Base-by-base conservation (phyloP, 2,113 vertebrate species). In the Macrotis lagotis region DNA sequence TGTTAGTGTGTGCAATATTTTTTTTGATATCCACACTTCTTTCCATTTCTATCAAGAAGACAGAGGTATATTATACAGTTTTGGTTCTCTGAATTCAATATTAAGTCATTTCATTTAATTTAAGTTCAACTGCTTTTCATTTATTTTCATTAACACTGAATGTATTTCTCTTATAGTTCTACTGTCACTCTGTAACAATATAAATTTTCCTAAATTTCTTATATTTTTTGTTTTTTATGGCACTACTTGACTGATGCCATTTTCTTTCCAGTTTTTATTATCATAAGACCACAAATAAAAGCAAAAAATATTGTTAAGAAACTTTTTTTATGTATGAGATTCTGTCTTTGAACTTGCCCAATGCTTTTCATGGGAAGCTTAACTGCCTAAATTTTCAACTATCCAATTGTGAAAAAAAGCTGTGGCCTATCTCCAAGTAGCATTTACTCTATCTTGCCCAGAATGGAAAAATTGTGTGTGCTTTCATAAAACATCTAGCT, bases 401-500 rank as follows among this genome's bases (percentile, higher is more conserved):
- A 31, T 16, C 51, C 89, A 90, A 90, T 66, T 12, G 37, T 90
- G 89, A 24, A 50, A 53, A 53, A 92, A 95, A 93, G 3, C 31
- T 24, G 25, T 94, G 91, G 11, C 52, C 53, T 88, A 28, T 11
- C 26, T 44, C 94, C 25, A 48, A 91, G n/a, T 90, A 50, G 47
- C 10, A 90, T 49, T 90, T 47, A 49, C 49, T 92, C 28, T 91
- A 59, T 52, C 94, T 48, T 48, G 48, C 48, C 12, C 48, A 48
- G 48, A 48, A 48, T 50, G 47, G 48, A 92, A 90, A 92, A 94
- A 94, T 47, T 49, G 0, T 92, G 59, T 37, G 16, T 49, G 8
- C 74, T 59, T 95, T 96, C 92, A 74, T 91, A 90, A 95, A 93
- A 96, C 94, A 95, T 59, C 52, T 92, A 95, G 94, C 95, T 97